Base-by-base conservation (phyloP, 92 coral and sea anemone species). In the Epizoanthus illoricatus region DNA sequence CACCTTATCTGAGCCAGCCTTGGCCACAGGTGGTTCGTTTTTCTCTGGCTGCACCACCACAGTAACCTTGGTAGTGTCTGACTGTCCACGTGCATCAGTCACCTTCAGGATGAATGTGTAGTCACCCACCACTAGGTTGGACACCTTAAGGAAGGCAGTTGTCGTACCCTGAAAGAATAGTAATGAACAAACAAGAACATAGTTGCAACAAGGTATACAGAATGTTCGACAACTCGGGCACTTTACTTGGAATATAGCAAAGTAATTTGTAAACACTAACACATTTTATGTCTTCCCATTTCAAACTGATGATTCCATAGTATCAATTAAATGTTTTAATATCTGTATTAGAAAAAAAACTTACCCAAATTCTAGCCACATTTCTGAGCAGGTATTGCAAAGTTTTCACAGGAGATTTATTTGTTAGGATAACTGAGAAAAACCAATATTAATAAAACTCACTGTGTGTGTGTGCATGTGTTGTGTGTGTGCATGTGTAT, bases 21-120 rank as follows among this genome's bases (percentile, higher is more conserved):
- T 89, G 41, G 99, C 99, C 40, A 93, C 90, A 39, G 99, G 99
- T 5, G 99, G 93, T 4, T 91, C 89, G 74, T 96, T 96, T 86
- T 93, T 93, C 92, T 96, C 98, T 41, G 99, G 99, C 64, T 94
- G 99, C 19, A 96, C 98, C 3, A 96, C 99, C 17, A 96, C 99
- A 60, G 98, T 96, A 28, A 96, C 97, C 41, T 88, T 89, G 10
- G 98, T 91, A 33, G 89, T 89, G 86, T 92, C 87, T 10, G 90
- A 86, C 85, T 94, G 97, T 65, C 97, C 99, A 8, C 99, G 94
- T 24, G 96, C 87, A 80, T 96, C 99, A 8, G 99, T 96, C 84
- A 96, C 99, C 83, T 96, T 96, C n/a, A 96, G 88, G 47, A 94
- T 81, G 79, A 96, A 96, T 8, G 94, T 89, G 86, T 96, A 96